These are phyloP conservation scores for Semnornis frantzii DNA, from an alignment of 2,113 vertebrate genomes.

Conservation along the genomic window DNA sequence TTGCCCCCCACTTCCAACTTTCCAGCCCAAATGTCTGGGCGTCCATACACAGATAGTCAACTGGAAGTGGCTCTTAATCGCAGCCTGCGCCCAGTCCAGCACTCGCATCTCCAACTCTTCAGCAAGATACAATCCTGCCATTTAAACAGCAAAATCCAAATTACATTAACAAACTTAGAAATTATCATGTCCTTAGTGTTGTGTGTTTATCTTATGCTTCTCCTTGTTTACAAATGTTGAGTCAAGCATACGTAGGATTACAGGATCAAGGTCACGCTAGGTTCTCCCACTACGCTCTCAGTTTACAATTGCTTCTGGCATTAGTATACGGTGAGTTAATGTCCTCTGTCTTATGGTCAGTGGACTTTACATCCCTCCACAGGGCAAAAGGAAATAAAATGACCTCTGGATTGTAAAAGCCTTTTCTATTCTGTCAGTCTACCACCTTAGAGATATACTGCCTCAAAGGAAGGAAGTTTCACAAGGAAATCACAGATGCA, in stretches of 20 bases:
- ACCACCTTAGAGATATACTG: background rate
- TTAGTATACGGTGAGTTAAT: background rate
- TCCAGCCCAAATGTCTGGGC: background rate
- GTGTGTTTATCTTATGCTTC: background rate
- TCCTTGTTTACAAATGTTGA: background rate
- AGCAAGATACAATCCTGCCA: background rate
- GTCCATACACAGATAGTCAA: background rate
- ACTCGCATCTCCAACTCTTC: background rate
- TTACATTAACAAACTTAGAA: background rate
- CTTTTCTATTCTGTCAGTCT: background rate
- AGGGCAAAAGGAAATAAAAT: background rate
- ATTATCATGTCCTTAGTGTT: background rate
- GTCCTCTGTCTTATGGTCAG: background rate
- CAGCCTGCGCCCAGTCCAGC: background rate
- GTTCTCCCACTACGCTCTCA: background rate
- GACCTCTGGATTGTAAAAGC: background rate
- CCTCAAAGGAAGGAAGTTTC: conserved; percentile 58
- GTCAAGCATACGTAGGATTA: background rate
- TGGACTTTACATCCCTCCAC: background rate
- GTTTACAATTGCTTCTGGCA: background rate
- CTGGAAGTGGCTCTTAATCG: background rate
- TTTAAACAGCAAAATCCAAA: background rate
- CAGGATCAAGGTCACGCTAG: background rate
- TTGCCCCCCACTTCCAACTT: background rate
- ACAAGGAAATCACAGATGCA: conserved; percentile 33